Percentiles rank a stretch among this genome's conserved stretches.
Evolutionary conservation across 1,140 invertebrate genomes (phyloP).

Genomic region (Nasonia vitripennis): DNA sequence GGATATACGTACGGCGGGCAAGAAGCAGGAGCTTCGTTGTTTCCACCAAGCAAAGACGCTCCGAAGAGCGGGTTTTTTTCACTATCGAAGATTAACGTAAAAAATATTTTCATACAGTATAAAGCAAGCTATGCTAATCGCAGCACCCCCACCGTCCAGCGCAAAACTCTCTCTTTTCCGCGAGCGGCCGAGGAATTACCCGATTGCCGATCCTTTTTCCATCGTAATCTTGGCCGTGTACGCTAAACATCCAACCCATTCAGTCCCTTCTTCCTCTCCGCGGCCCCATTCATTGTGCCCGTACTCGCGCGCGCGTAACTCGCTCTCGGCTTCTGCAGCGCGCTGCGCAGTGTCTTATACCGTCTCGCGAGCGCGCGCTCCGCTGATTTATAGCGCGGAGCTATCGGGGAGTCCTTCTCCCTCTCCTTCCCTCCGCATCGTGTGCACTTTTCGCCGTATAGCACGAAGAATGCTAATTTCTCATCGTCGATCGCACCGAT

Average conservation of each 20-base stretch:
- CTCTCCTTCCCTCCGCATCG: neutral
- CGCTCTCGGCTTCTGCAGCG: neutral
- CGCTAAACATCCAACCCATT: constrained; percentile 35
- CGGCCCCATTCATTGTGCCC: constrained; percentile 26
- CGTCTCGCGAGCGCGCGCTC: neutral
- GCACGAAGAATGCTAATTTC: constrained; percentile 47
- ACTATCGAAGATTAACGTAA: no score
- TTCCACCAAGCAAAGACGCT: neutral
- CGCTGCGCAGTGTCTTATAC: constrained; percentile 5
- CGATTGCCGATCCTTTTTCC: constrained; percentile 34
- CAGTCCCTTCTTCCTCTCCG: neutral
- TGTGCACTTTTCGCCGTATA: neutral
- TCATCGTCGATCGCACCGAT: constrained; percentile 28
- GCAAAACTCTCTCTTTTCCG: no score
- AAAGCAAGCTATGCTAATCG: neutral
- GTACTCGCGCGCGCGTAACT: neutral
- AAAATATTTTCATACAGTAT: no score
- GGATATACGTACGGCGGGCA: neutral
- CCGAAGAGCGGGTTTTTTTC: neutral
- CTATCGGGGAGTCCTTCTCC: neutral
- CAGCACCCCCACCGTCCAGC: neutral
- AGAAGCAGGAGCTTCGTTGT: neutral
- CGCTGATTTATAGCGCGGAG: constrained; percentile 28
- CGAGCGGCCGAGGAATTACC: neutral
- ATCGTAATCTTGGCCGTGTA: constrained; percentile 17